Conservation (phyloP, 2,888 invertebrate species). For the Pandemis heparana region DNA sequence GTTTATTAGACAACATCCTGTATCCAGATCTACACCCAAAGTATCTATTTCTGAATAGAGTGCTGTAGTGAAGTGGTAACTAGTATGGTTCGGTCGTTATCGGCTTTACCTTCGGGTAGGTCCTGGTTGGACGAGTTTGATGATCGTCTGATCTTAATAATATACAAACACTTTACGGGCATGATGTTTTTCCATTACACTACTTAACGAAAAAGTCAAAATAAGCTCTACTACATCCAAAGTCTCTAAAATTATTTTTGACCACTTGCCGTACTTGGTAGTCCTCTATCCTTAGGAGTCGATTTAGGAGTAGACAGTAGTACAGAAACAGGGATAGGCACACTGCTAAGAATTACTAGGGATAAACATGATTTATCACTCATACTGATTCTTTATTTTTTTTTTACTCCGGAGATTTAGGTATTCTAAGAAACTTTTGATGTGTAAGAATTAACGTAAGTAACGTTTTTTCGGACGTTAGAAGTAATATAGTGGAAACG, state of each 20-base stretch:
- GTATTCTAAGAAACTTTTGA: no score
- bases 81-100: slow-evolving; percentile 46
- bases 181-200: slow-evolving; percentile 37
- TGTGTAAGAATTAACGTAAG: no score
- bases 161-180: slow-evolving; percentile 44
- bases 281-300: no score
- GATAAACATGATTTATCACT: no score
- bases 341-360: neutral
- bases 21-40: slow-evolving; percentile 5
- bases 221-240: neutral
- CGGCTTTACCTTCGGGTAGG: slow-evolving; percentile 66
- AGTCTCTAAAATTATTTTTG: no score
- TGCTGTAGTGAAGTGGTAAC: slow-evolving; percentile 35
- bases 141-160: slow-evolving; percentile 50
- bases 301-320: no score
- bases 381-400: no score
- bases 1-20: slow-evolving; percentile 1
- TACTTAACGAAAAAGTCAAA: neutral
- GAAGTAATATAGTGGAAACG: slow-evolving; percentile 34
- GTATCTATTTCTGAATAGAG: slow-evolving; percentile 38
- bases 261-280: no score
- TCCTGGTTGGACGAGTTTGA: slow-evolving; percentile 53
- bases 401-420: no score
- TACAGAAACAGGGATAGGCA: neutral
- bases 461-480: neutral